Conservation (phyloP, 2,888 invertebrate species). For the Gortyna flavago region DNA sequence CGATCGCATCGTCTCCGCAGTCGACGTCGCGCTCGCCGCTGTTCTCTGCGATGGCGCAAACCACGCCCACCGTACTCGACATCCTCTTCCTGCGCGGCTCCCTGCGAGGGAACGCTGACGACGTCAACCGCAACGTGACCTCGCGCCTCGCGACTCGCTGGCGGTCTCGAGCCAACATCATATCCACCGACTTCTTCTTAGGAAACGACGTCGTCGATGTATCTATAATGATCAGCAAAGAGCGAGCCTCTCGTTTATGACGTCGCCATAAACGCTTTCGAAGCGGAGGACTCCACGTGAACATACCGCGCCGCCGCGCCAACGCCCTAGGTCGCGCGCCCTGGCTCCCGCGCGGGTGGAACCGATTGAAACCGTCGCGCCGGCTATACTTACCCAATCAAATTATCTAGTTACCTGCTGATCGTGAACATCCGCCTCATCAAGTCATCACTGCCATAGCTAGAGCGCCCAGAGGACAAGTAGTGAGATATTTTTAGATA, state of each 20-base stretch:
- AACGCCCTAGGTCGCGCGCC: conserved; percentile 70
- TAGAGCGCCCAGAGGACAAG: conserved; percentile 69
- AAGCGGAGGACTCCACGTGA: conserved; percentile 79
- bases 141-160: conserved; percentile 92
- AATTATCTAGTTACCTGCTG: conserved; percentile 70
- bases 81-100: conserved; percentile 91
- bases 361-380: conserved; percentile 68
- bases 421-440: conserved; percentile 70
- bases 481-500: conserved; percentile 81
- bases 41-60: conserved; percentile 93
- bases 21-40: conserved; percentile 86
- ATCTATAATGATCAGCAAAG: conserved; percentile 89
- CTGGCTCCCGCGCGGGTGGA: conserved; percentile 74
- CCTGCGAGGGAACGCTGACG: conserved; percentile 91
- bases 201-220: conserved; percentile 93
- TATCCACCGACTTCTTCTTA: conserved; percentile 93
- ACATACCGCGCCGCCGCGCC: conserved; percentile 58
- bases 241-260: conserved; percentile 85
- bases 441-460: conserved; percentile 76
- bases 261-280: conserved; percentile 76
- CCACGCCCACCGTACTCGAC: conserved; percentile 92
- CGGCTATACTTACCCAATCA: conserved; percentile 70
- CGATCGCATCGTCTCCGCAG: conserved; percentile 82
- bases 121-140: conserved; percentile 92
- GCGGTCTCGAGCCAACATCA: conserved; percentile 92